Conservation (phyloP, 2,797 vertebrate species). For the Oophaga sylvatica region DNA sequence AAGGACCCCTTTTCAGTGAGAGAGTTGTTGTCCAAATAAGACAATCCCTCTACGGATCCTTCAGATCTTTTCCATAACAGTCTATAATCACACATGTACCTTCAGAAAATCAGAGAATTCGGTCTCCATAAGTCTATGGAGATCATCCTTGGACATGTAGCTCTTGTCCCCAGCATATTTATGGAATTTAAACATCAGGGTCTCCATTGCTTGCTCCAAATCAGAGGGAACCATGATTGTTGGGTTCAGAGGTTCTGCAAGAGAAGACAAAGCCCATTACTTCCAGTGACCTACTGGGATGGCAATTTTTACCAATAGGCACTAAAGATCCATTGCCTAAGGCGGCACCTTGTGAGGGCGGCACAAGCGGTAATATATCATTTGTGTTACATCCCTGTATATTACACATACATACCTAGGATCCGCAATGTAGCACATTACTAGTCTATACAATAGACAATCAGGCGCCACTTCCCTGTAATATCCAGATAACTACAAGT, state of each 20-base stretch:
- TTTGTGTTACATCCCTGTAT: too few relatives aligned
- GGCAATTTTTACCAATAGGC: neutral
- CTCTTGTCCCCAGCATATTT: constrained; percentile 77
- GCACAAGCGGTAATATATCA: too few relatives aligned
- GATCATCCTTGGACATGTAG: constrained; percentile 77
- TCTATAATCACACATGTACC: constrained; percentile 69
- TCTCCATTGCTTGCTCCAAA: constrained; percentile 74
- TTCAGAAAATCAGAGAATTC: constrained; percentile 75
- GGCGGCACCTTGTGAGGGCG: too few relatives aligned
- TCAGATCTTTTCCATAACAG: too few relatives aligned
- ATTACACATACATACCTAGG: too few relatives aligned
- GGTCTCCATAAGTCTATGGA: constrained; percentile 77
- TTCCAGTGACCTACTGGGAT: neutral
- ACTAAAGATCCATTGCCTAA: too few relatives aligned
- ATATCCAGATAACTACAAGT: too few relatives aligned
- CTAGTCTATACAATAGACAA: too few relatives aligned
- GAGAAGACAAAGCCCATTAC: constrained; percentile 6
- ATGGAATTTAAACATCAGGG: constrained; percentile 76
- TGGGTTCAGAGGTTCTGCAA: neutral
- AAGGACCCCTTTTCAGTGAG: neutral
- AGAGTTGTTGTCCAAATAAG: neutral
- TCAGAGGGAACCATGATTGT: constrained; percentile 71
- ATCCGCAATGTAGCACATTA: too few relatives aligned
- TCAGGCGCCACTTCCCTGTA: too few relatives aligned
- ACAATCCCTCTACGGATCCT: neutral